Evolutionary conservation across 2,888 invertebrate species (phyloP).

Genomic region (Lepidocyrtoides sp.): DNA sequence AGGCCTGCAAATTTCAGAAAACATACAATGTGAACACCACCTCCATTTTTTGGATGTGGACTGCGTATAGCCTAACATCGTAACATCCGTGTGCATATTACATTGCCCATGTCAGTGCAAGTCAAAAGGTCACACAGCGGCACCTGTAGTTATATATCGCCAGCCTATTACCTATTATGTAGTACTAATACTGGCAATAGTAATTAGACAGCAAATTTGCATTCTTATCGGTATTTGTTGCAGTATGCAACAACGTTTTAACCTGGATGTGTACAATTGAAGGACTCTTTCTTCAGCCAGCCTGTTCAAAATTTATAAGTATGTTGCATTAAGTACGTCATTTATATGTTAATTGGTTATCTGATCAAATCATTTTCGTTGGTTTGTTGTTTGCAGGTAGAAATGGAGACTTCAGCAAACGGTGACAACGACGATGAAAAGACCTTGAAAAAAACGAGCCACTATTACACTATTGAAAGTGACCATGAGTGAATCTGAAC

Average conservation of each 20-base stretch:
- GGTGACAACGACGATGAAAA: neutral
- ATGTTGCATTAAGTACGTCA: neutral
- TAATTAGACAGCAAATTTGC: too few relatives aligned
- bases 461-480: neutral
- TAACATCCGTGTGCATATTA: too few relatives aligned
- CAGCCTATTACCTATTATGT: too few relatives aligned
- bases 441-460: neutral
- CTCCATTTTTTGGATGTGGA: too few relatives aligned
- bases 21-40: too few relatives aligned
- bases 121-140: too few relatives aligned
- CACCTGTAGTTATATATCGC: too few relatives aligned
- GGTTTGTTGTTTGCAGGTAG: neutral
- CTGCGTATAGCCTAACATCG: too few relatives aligned
- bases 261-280: neutral
- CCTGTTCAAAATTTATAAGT: constrained; percentile 15
- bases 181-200: too few relatives aligned
- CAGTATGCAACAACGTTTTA: neutral
- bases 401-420: neutral
- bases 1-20: too few relatives aligned
- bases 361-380: neutral
- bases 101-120: too few relatives aligned
- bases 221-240: neutral
- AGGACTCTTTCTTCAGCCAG: neutral
- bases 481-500: constrained; percentile 41
- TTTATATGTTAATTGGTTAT: neutral